A percentile compares a stretch with the other conserved stretches of the same genome.
These are phyloP conservation scores for Romanomermis culicivorax DNA, from an alignment of 2,888 invertebrate species.

Conservation along the genomic window DNA sequence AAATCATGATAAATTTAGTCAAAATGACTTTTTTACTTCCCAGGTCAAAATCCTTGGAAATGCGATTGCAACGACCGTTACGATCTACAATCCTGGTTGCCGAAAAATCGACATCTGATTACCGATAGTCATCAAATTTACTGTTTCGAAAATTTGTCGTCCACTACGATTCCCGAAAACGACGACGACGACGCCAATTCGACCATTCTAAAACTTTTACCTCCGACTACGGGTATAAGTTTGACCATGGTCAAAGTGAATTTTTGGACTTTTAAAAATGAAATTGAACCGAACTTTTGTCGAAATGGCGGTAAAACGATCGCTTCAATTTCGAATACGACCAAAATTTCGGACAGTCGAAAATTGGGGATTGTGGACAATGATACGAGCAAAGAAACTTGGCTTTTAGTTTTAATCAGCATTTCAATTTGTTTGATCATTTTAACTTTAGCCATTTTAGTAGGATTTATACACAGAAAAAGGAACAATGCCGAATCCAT, in stretches of 20 bases:
- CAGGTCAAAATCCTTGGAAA: constrained; percentile 21
- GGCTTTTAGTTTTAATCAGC: too few relatives aligned
- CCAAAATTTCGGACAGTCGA: too few relatives aligned
- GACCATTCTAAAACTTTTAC: constrained; percentile 19
- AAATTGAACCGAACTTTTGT: constrained; percentile 9
- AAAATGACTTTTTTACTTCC: too few relatives aligned
- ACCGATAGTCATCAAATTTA: background rate
- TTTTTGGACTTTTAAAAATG: constrained; percentile 12
- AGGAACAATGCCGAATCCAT: too few relatives aligned
- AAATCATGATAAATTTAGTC: too few relatives aligned
- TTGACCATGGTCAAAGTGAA: constrained; percentile 10
- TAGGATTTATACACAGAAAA: too few relatives aligned
- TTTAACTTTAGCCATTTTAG: too few relatives aligned
- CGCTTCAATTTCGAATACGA: too few relatives aligned
- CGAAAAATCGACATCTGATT: background rate
- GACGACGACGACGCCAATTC: background rate
- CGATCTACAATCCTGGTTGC: constrained; percentile 10
- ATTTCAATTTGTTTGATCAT: too few relatives aligned
- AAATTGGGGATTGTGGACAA: too few relatives aligned
- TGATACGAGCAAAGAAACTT: too few relatives aligned
- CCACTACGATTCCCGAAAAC: background rate
- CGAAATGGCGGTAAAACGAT: too few relatives aligned
- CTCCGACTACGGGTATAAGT: constrained; percentile 7
- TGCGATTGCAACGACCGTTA: constrained; percentile 21
- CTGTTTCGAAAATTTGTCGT: constrained; percentile 6